Evolutionary conservation across 2,888 invertebrate species (phyloP), one percentile per base, ranked within the genome.

Genomic region (Chironomus riparius): DNA sequence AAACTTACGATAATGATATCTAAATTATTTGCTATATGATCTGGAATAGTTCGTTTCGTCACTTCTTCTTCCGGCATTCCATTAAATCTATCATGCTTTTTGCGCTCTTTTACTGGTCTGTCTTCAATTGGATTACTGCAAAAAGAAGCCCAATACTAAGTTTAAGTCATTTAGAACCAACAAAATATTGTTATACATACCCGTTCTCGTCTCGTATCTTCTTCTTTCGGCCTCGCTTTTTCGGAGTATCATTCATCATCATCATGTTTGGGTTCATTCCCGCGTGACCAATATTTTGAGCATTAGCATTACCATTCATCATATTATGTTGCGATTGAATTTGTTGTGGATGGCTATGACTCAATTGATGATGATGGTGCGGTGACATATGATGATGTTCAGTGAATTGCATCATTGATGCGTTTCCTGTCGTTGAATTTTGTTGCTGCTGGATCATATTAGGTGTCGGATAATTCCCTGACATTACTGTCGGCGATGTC

Each of bases 1-100:
- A 86, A 87, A 93, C 96, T 94, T 90, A 98, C 97, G 88, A 98
- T 97, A 85, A 98, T 92, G 86, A 98, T 97, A 88, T 98, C 98
- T 84, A 98, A 90, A 87, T 96, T 94, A 85, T 91, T 90, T 47
- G 92, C 88, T 79, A 98, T 88, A 85, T 97, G 96, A 87, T 98
- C 98, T 77, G 98, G 97, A 83, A 98, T 88, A 79, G 94, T 93
- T 81, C 95, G 89, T 81, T 95, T 92, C 77, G 94, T 91, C 69
- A 98, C 96, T 87, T 98, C 97, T 84, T 97, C 97, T 85, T 97
- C 97, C 78, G 95, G 92, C 93, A 97, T 93, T 77, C 96, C 95
- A 87, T 96, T 95, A 86, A 96, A 96, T 78, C 95, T 90, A 86
- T 96, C 95, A 85, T 95, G 94, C 85, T 95, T 94, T 86, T 95